Base-by-base conservation (phyloP, 2,888 invertebrate genomes). In the Limnephilus marmoratus region DNA sequence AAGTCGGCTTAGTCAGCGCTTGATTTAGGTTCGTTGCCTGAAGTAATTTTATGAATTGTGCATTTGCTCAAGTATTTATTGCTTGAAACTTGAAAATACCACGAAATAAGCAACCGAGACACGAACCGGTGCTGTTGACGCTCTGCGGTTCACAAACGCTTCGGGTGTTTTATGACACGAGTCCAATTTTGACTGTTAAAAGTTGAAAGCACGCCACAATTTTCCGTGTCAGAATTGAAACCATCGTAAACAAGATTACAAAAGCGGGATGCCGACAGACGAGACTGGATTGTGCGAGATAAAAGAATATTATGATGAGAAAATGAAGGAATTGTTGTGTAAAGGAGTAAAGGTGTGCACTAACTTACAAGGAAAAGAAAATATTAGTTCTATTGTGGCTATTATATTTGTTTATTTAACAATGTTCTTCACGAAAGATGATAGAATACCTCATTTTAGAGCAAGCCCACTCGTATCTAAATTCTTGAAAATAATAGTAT, bases 11-110 rank as follows among this genome's bases (percentile, higher is more conserved):
- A 24, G 31, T 83, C 37, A 83, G 18, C 18, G 24, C 83, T 37
- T n/a, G 83, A 83, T 83, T 83, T 83, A 83, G 83, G 83, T 34
- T 83, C 83, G 37, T 83, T 37, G 83, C 83, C 83, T 83, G 37
- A 37, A 37, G 37, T 83, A 24, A 37, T 41, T 83, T 83, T 37
- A 37, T 37, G 83, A 41, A 83, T n/a, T 83, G 83, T n/a, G 9
- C 83, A 37, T 68, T 49, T 49, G 13, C 15, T 68, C 24, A 53
- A 53, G 68, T 18, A 68, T 68, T 68, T 68, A 24, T 24, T 24
- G 9, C 68, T 68, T n/a, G 9, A 68, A n/a, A 68, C 68, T 24
- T n/a, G 68, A 68, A 68, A 68, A 68, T 68, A 68, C 68, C 68
- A 68, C 68, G 68, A 68, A 68, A 11, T 24, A 68, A 68, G 68